These are phyloP conservation scores for Thaumatotibia leucotreta DNA, from an alignment of 1,140 invertebrate genomes.

Conservation along the genomic window DNA sequence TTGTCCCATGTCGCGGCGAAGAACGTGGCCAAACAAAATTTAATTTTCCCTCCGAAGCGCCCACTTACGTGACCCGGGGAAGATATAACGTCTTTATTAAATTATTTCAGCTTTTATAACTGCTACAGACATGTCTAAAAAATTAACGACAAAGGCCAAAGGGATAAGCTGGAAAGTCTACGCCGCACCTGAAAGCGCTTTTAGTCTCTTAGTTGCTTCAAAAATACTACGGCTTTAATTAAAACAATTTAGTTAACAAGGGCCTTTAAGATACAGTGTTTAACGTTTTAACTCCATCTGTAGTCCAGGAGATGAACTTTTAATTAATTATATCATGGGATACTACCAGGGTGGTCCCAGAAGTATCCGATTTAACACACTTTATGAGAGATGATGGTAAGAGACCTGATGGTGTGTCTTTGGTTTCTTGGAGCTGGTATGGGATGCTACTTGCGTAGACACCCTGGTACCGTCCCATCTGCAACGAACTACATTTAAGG, in stretches of 20 bases:
- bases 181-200: conserved; percentile 32
- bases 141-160: conserved; percentile 48
- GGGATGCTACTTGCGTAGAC: too few relatives aligned
- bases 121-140: conserved; percentile 44
- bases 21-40: conserved; percentile 68
- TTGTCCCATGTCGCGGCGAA: conserved; percentile 56
- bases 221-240: conserved; percentile 12
- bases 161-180: conserved; percentile 29
- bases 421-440: too few relatives aligned
- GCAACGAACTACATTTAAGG: too few relatives aligned
- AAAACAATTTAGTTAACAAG: conserved; percentile 8
- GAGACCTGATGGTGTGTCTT: too few relatives aligned
- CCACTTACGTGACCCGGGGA: conserved; percentile 66
- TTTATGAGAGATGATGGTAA: too few relatives aligned
- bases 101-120: conserved; percentile 66
- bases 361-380: too few relatives aligned
- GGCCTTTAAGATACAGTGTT: background rate
- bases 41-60: conserved; percentile 64
- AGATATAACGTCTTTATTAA: conserved; percentile 70
- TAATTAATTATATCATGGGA: background rate
- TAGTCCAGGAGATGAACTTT: background rate
- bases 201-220: conserved; percentile 1
- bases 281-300: conserved; percentile 1
- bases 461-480: too few relatives aligned
- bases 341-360: too few relatives aligned